Evolutionary conservation across 2,797 vertebrate species (phyloP), one percentile per base, ranked within the genome.

Genomic region (Ammospiza maritima): DNA sequence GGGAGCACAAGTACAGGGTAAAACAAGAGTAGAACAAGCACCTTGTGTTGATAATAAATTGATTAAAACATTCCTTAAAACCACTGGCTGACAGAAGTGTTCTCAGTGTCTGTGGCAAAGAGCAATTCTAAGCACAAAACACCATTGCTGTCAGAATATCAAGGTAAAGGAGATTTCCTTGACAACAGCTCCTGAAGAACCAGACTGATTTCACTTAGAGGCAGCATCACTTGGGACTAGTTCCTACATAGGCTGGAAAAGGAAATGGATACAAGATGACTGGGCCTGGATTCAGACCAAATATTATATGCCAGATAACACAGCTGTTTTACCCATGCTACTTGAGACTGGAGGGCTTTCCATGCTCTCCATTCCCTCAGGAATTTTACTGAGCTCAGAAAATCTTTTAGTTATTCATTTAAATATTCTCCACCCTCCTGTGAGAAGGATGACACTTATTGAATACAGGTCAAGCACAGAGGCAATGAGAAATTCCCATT

Each of bases 1-100:
- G 42, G 32, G 13, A 74, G 19, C 4, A 4, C 0, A 0, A 45
- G 32, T 9, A 42, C 2, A 51, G 22, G 61, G n/a, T 44, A n/a
- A 87, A 89, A 70, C 25, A 25, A 47, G 38, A 77, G 23, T 4
- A 1, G 32, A 57, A 66, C 19, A 29, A 77, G 9, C 30, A 27
- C n/a, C 5, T 1, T 8, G 32, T 45, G 21, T 16, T 54, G 64
- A 19, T 23, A 58, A 86, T 9, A 60, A 84, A 88, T 57, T 13
- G 6, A 74, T 57, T 26, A 66, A 76, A 96, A 70, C 8, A 23
- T 36, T 32, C 38, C 48, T 62, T 56, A 29, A 27, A 86, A 74
- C 21, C 76, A 58, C 2, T 50, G 38, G 32, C 53, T 83, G 72
- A 34, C 42, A 80, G 40, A 83, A 64, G 38, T 61, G n/a, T 16